Evolutionary conservation across 1,140 invertebrate genomes (phyloP).

Genomic region (Alviniconcha marisindica): DNA sequence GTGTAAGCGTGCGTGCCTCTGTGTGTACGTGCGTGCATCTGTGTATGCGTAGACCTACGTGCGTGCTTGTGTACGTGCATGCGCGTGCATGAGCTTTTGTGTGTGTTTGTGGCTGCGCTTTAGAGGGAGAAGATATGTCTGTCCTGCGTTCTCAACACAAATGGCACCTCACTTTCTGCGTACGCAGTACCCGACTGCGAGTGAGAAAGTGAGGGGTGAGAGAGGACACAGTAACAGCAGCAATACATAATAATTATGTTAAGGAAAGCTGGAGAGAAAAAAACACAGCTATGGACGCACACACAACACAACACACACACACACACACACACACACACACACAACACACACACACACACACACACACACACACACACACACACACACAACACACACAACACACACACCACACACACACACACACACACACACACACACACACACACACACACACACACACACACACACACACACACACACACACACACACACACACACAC

Average conservation of each 20-base stretch:
- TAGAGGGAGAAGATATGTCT: no score
- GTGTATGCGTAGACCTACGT: neutral
- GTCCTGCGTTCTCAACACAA: no score
- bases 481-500: constrained; percentile 7
- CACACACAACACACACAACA: no score
- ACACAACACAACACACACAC: constrained; percentile 5
- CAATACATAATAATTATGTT: no score
- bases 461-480: neutral
- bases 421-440: neutral
- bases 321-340: constrained; percentile 23
- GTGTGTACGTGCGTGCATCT: constrained; percentile 18
- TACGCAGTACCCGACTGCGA: no score
- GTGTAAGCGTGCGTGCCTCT: constrained; percentile 14
- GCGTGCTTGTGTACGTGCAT: neutral
- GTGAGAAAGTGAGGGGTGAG: no score
- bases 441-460: neutral
- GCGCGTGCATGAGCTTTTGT: neutral
- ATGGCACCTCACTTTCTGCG: no score
- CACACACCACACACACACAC: neutral
- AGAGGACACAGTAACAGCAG: no score
- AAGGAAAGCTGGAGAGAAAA: no score
- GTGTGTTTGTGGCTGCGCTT: neutral
- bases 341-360: constrained; percentile 28
- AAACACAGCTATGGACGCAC: neutral
- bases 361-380: constrained; percentile 13